A percentile compares a stretch with the other conserved stretches of the same genome.
Evolutionary conservation across 2,888 invertebrate species (phyloP).

Genomic region (Pammene aurita): DNA sequence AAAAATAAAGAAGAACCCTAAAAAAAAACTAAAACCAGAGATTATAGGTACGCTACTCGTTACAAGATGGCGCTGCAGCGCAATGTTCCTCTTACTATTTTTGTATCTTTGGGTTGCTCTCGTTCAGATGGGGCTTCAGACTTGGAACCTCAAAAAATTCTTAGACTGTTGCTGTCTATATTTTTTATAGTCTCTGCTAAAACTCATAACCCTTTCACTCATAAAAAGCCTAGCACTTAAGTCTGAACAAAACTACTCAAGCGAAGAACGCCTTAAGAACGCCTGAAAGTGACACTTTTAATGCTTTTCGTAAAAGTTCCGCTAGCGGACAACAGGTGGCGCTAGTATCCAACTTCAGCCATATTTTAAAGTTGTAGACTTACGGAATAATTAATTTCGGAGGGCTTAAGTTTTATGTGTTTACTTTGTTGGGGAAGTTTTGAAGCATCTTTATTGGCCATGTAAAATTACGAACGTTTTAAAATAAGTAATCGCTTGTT

Average conservation of each 20-base stretch:
- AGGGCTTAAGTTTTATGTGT: conserved; percentile 31
- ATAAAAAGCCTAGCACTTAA: conserved; percentile 29
- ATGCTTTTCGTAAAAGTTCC: conserved; percentile 6
- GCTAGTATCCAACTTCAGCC: conserved; percentile 29
- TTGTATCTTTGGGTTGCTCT: too few species aligned
- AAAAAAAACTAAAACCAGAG: too few species aligned
- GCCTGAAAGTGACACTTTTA: not conserved
- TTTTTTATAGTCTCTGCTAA: too few species aligned
- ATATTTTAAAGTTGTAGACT: conserved; percentile 35
- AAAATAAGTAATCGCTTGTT: not conserved
- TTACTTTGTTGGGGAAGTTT: conserved; percentile 32
- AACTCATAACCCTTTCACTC: conserved; percentile 26
- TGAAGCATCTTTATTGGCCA: conserved; percentile 4
- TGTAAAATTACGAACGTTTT: too few species aligned
- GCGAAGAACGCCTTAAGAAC: not conserved
- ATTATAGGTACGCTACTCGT: too few species aligned
- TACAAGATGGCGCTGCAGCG: too few species aligned
- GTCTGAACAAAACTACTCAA: conserved; percentile 3
- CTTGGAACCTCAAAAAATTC: too few species aligned
- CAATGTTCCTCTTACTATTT: too few species aligned
- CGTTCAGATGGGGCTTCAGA: too few species aligned
- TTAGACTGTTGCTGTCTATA: too few species aligned
- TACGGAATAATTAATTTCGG: conserved; percentile 34
- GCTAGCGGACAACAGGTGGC: conserved; percentile 39
- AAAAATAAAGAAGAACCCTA: too few species aligned